Percentiles rank a stretch among this genome's conserved stretches.
Evolutionary conservation across 2,113 vertebrate genomes (phyloP).

Genomic region (Procavia capensis): DNA sequence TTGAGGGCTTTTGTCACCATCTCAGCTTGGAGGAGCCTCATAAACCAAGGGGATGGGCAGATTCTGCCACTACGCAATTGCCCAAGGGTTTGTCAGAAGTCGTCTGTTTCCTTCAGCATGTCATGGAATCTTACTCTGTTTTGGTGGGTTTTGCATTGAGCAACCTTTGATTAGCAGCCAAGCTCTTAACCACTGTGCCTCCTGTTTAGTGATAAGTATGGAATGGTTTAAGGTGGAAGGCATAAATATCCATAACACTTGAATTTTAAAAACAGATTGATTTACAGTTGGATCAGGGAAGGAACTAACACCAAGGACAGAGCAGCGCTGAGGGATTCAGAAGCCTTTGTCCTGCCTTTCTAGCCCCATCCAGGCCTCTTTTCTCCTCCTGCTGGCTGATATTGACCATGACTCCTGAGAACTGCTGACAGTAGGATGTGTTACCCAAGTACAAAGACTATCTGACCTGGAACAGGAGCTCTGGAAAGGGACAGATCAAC

Average conservation of each 20-base stretch:
- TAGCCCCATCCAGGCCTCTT: not conserved
- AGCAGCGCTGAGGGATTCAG: not conserved
- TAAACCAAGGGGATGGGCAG: not conserved
- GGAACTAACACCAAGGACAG: no score
- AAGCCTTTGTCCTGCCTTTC: not conserved
- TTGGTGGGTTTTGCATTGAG: not conserved
- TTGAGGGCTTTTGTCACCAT: not conserved
- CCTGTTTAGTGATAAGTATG: not conserved
- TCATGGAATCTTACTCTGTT: not conserved
- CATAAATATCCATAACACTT: rapidly evolving
- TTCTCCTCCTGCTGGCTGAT: not conserved
- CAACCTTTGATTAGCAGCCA: no score
- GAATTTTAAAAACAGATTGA: not conserved
- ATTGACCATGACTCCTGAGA: not conserved
- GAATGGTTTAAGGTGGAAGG: not conserved
- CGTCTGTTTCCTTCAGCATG: no score
- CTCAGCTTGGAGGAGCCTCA: not conserved
- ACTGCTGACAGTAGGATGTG: not conserved
- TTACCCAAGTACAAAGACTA: not conserved
- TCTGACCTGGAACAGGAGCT: not conserved
- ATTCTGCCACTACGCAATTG: not conserved
- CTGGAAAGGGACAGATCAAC: not conserved
- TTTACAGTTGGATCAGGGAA: not conserved
- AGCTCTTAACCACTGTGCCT: no score
- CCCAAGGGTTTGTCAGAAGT: not conserved